Evolutionary conservation across 2,797 vertebrate genomes (phyloP).

Genomic region (Gorsachius magnificus): DNA sequence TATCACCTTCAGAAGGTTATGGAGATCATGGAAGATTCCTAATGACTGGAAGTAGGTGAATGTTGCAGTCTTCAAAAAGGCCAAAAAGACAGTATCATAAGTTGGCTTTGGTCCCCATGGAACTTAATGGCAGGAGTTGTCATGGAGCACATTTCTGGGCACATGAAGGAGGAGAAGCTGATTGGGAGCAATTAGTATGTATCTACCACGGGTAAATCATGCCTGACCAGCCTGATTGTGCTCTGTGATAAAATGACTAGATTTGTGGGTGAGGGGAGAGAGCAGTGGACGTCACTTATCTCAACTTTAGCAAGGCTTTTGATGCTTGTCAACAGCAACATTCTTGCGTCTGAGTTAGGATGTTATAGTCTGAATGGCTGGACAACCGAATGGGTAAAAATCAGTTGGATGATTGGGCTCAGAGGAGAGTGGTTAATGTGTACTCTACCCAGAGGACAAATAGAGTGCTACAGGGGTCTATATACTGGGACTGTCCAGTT

Average conservation of each 20-base stretch:
- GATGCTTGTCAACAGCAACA: neutral
- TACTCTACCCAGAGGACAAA: neutral
- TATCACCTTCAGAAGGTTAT: neutral
- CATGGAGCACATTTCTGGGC: neutral
- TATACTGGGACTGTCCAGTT: neutral
- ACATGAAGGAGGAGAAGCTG: neutral
- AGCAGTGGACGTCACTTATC: neutral
- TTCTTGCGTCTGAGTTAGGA: neutral
- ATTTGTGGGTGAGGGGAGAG: neutral
- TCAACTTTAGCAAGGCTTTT: neutral
- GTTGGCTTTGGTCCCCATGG: neutral
- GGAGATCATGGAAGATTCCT: neutral
- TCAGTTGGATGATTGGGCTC: neutral
- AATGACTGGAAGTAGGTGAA: neutral
- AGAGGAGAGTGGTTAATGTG: neutral
- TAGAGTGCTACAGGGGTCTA: neutral
- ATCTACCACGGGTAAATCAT: neutral
- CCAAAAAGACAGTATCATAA: neutral
- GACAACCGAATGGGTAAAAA: neutral
- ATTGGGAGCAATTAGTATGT: neutral
- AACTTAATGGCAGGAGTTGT: neutral
- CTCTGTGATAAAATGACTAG: neutral
- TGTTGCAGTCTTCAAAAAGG: neutral
- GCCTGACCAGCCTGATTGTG: neutral
- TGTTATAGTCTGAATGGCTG: neutral